Evolutionary conservation across 2,113 vertebrate species (phyloP), one percentile per base, ranked within the genome.

Genomic region (Eubucco bourcierii): DNA sequence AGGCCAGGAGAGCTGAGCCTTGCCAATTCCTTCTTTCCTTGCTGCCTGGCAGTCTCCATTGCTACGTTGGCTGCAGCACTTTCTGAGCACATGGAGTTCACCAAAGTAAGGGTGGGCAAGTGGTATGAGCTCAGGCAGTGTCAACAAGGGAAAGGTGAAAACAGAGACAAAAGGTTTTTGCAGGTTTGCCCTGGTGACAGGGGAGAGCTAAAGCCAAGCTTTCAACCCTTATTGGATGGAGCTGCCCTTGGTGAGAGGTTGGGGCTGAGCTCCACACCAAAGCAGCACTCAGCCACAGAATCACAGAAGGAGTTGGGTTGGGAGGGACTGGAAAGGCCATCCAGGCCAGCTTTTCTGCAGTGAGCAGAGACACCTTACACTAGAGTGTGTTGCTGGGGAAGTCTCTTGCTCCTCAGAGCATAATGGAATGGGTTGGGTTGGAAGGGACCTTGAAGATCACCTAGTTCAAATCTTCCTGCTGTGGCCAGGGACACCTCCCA

Each of bases 11-110:
- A 75, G 14, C n/a, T 55, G 33, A 29, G 37, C 41, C 27, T 89
- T 65, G 27, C 53, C 53, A 55, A 8, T 14, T 55, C 58, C 39
- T 44, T 37, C 52, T 81, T 41, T 78, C 53, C 58, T 70, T 41
- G 70, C 37, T 55, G 53, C 5, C n/a, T 34, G 44, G 41, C 39
- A 87, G 12, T 5, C 24, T 18, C 61, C 3, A 3, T 1, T 11
- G 5, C 12, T 29, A 7, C 0, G 0, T 29, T 58, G 67, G 39
- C 37, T 27, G 34, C 10, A 39, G 28, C 8, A 16, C 72, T 84
- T 52, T 34, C 31, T 56, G 12, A 41, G 63, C 55, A 18, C 12
- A 2, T 11, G 55, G 20, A 47, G 24, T 33, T 68, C 80, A 68
- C 47, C 55, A 37, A 23, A 78, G 15, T 59, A 56, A 67, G 14